A percentile compares a stretch with the other conserved stretches of the same genome.
Evolutionary conservation across 2,797 vertebrate species (phyloP).

Genomic region (Tragopan temminckii): DNA sequence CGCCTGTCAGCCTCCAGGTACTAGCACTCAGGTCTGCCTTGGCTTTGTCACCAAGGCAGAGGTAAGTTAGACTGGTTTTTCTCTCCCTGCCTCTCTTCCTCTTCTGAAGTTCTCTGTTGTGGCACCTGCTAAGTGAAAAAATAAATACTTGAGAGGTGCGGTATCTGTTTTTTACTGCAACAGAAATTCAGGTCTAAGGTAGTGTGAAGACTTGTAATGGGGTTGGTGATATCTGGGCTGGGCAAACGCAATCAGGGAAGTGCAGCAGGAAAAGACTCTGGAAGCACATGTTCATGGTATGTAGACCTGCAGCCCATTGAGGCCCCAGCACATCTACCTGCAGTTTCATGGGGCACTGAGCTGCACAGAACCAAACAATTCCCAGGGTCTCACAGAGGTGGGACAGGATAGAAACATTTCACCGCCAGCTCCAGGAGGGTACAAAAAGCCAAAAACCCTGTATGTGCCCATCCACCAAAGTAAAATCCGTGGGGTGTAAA

Average conservation of each 20-base stretch:
- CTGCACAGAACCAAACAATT: not conserved
- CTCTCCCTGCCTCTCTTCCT: not conserved
- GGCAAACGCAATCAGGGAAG: not conserved
- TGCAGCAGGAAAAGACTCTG: not conserved
- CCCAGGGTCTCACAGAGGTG: not conserved
- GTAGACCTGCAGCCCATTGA: not conserved
- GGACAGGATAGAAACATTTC: too few species aligned
- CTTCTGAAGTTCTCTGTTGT: not conserved
- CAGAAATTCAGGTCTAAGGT: not conserved
- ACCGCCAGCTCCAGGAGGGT: not conserved
- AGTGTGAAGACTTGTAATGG: not conserved
- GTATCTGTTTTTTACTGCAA: not conserved
- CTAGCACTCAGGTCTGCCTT: not conserved
- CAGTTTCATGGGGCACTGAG: not conserved
- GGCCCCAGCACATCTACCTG: too few species aligned
- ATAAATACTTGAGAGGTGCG: not conserved
- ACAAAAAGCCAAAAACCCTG: not conserved
- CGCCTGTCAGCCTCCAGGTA: not conserved
- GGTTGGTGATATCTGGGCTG: not conserved
- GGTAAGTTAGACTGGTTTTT: not conserved
- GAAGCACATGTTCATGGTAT: not conserved
- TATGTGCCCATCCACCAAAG: not conserved
- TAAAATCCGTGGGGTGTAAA: not conserved
- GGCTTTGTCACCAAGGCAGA: not conserved
- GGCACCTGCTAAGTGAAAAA: not conserved